A percentile compares a stretch with the other conserved stretches of the same genome.
phyloP scores from a whole-genome alignment of 92 coral and sea anemone genomes.

The Parazoanthus darwini region DNA sequence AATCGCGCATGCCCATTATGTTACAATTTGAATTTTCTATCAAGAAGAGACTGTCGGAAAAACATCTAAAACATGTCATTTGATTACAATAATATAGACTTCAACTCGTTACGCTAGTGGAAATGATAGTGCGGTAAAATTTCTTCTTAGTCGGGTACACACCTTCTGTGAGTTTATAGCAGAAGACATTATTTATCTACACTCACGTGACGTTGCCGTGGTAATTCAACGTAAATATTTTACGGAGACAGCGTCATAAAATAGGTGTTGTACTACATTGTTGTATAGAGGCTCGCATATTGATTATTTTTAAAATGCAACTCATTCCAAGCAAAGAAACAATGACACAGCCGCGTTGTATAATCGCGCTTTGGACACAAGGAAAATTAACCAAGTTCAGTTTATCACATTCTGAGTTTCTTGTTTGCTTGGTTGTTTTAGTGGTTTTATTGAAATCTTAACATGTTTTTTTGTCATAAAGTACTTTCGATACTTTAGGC shows the following conservation, averaged over 20 bases:
- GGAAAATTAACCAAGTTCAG: neutral
- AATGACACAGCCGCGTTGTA: neutral
- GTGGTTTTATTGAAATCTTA: neutral
- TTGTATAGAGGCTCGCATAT: neutral
- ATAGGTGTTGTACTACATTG: neutral
- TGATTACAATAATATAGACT: neutral
- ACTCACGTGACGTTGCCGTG: conserved; percentile 10
- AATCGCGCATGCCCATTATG: conserved; percentile 28
- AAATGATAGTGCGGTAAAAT: neutral
- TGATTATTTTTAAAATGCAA: neutral
- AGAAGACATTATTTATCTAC: neutral
- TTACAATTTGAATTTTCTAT: neutral
- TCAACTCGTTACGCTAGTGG: neutral
- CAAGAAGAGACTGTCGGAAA: neutral
- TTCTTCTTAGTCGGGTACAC: neutral
- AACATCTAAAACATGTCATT: neutral
- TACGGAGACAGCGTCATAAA: conserved; percentile 5
- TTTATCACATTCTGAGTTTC: neutral
- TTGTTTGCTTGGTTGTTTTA: neutral
- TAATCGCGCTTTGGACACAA: neutral
- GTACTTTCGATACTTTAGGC: neutral
- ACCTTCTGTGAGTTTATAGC: neutral
- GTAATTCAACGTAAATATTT: neutral
- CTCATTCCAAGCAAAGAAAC: neutral
- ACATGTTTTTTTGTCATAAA: neutral